These are phyloP conservation scores for Kuschelorhynchus macadamiae DNA, from an alignment of 2,888 invertebrate genomes.

Conservation along the genomic window DNA sequence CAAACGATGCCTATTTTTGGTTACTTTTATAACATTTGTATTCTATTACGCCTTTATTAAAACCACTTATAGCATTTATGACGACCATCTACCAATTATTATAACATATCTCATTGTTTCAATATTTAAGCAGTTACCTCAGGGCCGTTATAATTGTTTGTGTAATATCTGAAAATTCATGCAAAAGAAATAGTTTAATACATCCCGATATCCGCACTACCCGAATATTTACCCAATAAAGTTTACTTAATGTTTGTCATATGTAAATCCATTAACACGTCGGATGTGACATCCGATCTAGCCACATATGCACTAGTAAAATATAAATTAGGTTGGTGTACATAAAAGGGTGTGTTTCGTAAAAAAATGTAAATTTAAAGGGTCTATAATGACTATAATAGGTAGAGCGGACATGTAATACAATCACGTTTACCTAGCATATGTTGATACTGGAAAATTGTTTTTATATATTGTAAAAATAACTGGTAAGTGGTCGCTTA, in stretches of 20 bases:
- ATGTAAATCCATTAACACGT: slow-evolving; percentile 64
- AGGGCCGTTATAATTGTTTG: too few species aligned
- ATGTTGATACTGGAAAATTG: slow-evolving; percentile 26
- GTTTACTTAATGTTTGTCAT: slow-evolving; percentile 54
- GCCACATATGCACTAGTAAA: slow-evolving; percentile 52
- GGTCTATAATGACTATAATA: slow-evolving; percentile 26
- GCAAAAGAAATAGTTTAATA: too few species aligned
- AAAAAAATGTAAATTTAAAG: slow-evolving; percentile 35
- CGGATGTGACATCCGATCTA: slow-evolving; percentile 61
- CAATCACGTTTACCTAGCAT: slow-evolving; percentile 20
- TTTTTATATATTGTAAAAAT: slow-evolving; percentile 5
- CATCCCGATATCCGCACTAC: too few species aligned
- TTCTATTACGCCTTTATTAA: too few species aligned
- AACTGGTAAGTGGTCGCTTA: background rate
- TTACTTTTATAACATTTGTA: too few species aligned
- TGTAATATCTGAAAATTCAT: too few species aligned
- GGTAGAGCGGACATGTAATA: slow-evolving; percentile 23
- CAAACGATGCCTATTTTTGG: too few species aligned
- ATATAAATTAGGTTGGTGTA: slow-evolving; percentile 46
- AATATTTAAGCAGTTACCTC: too few species aligned
- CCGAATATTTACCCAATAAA: background rate
- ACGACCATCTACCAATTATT: too few species aligned
- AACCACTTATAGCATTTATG: too few species aligned
- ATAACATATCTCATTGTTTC: too few species aligned
- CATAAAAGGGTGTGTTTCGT: slow-evolving; percentile 19